Evolutionary conservation across 1,140 invertebrate genomes (phyloP).

Genomic region (Anthonomus grandis): DNA sequence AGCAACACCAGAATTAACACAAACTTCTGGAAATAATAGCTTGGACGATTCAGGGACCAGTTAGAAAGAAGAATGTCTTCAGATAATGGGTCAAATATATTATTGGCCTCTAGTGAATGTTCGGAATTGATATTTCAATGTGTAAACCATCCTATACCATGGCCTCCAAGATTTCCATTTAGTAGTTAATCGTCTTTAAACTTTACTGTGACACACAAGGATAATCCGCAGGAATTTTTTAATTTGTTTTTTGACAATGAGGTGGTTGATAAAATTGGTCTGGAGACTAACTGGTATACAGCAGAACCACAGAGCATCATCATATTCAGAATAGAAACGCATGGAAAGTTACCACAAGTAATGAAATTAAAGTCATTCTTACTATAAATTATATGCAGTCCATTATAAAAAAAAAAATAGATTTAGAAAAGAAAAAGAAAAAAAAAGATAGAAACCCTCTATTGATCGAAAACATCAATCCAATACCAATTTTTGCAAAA

Average conservation of each 20-base stretch:
- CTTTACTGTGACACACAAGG: neutral
- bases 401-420: no score
- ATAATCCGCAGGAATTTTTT: conserved; percentile 3
- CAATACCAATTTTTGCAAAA: conserved; percentile 1
- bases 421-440: no score
- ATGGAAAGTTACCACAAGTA: neutral
- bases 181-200: neutral
- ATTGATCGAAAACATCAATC: neutral
- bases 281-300: conserved; percentile 1
- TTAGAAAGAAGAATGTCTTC: conserved; percentile 1
- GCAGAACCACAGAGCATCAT: neutral
- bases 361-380: neutral
- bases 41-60: neutral
- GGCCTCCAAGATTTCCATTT: no score
- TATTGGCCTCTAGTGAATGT: neutral
- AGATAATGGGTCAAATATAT: neutral
- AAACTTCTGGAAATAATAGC: no score
- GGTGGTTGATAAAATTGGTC: neutral
- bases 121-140: neutral
- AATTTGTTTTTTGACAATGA: conserved; percentile 3
- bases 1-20: no score
- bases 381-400: conserved; percentile 4
- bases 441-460: no score
- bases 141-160: conserved; percentile 1
- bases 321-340: neutral